phyloP scores from a whole-genome alignment of 2,888 invertebrate genomes.

The Urechis unicinctus region DNA sequence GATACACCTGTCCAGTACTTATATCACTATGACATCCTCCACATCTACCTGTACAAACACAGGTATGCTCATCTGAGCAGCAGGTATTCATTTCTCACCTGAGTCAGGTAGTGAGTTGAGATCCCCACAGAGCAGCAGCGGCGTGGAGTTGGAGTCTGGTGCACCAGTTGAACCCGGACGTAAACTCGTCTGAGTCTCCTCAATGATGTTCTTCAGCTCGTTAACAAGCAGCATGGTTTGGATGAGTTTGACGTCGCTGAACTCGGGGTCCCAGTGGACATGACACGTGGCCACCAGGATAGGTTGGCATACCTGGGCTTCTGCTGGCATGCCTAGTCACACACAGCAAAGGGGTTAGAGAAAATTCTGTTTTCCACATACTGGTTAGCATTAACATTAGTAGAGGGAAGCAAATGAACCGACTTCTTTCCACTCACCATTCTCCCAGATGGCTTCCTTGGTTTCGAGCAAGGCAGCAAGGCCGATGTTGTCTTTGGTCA shows the following conservation, averaged over 20 bases:
- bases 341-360: no score
- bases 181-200: conserved; percentile 30
- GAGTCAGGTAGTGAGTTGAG: conserved; percentile 98
- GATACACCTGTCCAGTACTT: no score
- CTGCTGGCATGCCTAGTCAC: conserved; percentile 62
- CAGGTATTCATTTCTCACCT: conserved; percentile 53
- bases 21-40: neutral
- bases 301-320: conserved; percentile 53
- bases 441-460: conserved; percentile 74
- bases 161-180: conserved; percentile 16
- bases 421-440: conserved; percentile 24
- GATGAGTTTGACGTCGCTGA: conserved; percentile 97
- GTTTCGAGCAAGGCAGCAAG: conserved; percentile 90
- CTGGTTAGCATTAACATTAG: no score
- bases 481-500: conserved; percentile 99
- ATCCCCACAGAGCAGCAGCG: conserved; percentile 91
- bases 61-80: neutral
- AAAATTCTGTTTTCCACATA: neutral
- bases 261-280: conserved; percentile 99
- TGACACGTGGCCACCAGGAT: conserved; percentile 96
- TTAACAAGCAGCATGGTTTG: conserved; percentile 99
- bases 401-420: neutral
- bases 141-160: conserved; percentile 62
- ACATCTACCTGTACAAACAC: neutral
- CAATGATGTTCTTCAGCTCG: conserved; percentile 70